Evolutionary conservation across 2,888 invertebrate genomes (phyloP), one percentile per base, ranked within the genome.

Genomic region (Lycaena phlaeas): DNA sequence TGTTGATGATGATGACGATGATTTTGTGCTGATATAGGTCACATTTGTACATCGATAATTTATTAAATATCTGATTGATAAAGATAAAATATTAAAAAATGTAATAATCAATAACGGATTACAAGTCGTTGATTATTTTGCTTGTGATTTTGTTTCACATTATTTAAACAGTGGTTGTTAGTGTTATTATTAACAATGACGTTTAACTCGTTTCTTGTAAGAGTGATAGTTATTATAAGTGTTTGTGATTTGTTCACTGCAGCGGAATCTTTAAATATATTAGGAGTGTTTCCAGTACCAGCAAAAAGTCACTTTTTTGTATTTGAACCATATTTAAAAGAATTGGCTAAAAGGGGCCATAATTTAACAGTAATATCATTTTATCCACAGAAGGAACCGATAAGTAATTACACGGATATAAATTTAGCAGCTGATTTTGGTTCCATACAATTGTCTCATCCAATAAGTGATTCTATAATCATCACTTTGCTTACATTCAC

Each of bases 281-380:
- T 92, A 36, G 90, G 85, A 18, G 56, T 90, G 17, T 90, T 91
- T 50, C 87, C 88, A 0, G 87, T 89, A 51, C 72, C 85, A n/a
- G 90, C 89, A 0, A 89, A 86, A 54, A 91, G 91, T 45, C 92
- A 92, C 59, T 91, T 89, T 46, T 85, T 87, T 36, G 87, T 89
- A 2, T 90, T 88, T 54, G 69, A 85, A 48, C 86, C 87, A 0
- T 72, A 90, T 28, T 54, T 92, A 4, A 73, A 70, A 10, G 88
- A 86, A 44, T 60, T 92, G 37, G 87, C 87, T 0, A 65, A 62
- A 18, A 84, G 86, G 26, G 91, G 91, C 0, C 90, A 92, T 56
- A 84, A 89, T 43, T 56, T 92, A 2, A 91, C 90, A 0, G 88
- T 91, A 1, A 75, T 91, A 28, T 89, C 89, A 0, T 86, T 87